Conservation (phyloP, 2,797 vertebrate genomes). For the Valencia hispanica region DNA sequence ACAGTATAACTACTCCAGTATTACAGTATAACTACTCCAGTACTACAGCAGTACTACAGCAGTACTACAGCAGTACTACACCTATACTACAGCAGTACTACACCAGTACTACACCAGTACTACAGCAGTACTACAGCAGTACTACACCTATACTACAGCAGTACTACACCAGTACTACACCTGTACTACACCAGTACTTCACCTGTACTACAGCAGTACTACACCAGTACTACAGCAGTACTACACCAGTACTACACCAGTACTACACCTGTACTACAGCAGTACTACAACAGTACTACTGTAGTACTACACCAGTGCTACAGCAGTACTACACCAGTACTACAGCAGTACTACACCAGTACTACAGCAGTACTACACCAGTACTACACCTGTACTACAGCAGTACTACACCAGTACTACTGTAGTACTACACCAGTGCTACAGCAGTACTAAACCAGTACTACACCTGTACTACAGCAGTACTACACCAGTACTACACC, state of each 20-base stretch:
- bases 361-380: background rate
- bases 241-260: background rate
- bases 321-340: background rate
- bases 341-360: background rate
- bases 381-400: too few relatives aligned
- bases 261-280: background rate
- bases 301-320: too few relatives aligned
- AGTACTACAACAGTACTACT: too few relatives aligned
- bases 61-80: background rate
- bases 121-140: too few relatives aligned
- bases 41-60: constrained; percentile 30
- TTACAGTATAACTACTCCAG: background rate
- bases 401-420: background rate
- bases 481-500: too few relatives aligned
- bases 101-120: too few relatives aligned
- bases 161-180: background rate
- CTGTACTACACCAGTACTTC: background rate
- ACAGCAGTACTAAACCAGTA: too few relatives aligned
- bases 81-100: too few relatives aligned
- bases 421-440: background rate
- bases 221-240: background rate
- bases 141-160: too few relatives aligned
- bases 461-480: too few relatives aligned
- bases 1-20: too few relatives aligned
- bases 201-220: constrained; percentile 26